Percentiles rank a stretch among this genome's conserved stretches.
Evolutionary conservation across 2,888 invertebrate genomes (phyloP).

Genomic region (Ditula angustiorana): DNA sequence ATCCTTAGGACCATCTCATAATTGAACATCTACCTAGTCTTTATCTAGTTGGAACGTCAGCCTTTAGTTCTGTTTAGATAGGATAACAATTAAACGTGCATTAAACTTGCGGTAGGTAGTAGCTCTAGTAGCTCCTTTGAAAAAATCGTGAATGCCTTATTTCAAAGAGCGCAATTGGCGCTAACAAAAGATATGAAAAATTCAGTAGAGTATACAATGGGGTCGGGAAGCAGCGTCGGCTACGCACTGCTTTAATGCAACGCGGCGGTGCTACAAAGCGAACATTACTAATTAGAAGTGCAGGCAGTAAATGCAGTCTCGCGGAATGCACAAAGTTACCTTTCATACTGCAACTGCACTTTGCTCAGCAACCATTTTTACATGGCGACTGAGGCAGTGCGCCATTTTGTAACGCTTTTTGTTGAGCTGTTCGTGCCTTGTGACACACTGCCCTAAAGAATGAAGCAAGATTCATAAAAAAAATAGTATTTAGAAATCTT

Average conservation of each 20-base stretch:
- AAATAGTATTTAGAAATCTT: neutral
- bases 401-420: constrained; percentile 47
- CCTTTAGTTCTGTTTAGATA: too few relatives aligned
- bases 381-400: constrained; percentile 52
- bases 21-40: too few relatives aligned
- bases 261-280: constrained; percentile 29
- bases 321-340: constrained; percentile 57
- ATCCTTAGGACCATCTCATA: too few relatives aligned
- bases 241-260: constrained; percentile 36
- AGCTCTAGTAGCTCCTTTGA: constrained; percentile 10
- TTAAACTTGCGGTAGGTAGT: too few relatives aligned
- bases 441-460: constrained; percentile 19
- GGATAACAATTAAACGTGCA: too few relatives aligned
- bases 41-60: too few relatives aligned
- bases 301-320: constrained; percentile 42
- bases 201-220: constrained; percentile 31
- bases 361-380: constrained; percentile 61
- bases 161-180: constrained; percentile 35
- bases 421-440: constrained; percentile 11
- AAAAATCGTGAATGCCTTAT: constrained; percentile 17
- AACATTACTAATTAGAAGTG: constrained; percentile 66
- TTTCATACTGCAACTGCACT: constrained; percentile 56
- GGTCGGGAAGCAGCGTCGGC: constrained; percentile 24
- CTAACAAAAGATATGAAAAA: constrained; percentile 37
- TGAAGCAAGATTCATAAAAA: neutral